Evolutionary conservation across 2,797 vertebrate genomes (phyloP).

Genomic region (Myotis pilosus): DNA sequence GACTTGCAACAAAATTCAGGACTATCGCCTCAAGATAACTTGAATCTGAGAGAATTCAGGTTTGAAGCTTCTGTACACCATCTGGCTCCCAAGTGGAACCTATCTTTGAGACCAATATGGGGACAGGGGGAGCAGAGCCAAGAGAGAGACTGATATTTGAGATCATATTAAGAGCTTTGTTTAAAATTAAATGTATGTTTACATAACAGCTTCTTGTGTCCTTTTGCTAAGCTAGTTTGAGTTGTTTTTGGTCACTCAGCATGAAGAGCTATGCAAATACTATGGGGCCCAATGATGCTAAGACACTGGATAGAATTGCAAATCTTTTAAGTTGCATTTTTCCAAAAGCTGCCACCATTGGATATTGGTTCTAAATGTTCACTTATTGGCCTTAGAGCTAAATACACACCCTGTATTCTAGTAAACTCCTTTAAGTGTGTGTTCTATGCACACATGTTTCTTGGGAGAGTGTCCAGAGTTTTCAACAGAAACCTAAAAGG

Average conservation of each 20-base stretch:
- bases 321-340: not conserved
- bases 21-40: not conserved
- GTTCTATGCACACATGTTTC: not conserved
- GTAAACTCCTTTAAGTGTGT: not conserved
- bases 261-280: not conserved
- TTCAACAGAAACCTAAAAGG: not conserved
- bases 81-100: not conserved
- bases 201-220: not conserved
- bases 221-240: not conserved
- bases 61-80: not conserved
- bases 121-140: rapidly evolving
- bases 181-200: not conserved
- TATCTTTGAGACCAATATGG: not conserved
- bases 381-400: not conserved
- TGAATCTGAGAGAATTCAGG: not conserved
- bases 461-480: not conserved
- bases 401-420: not conserved
- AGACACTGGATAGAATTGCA: not conserved
- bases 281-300: not conserved
- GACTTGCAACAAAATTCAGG: not conserved
- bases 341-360: not conserved
- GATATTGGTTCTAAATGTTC: not conserved
- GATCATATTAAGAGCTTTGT: not conserved
- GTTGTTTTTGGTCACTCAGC: not conserved
- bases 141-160: not conserved